These are phyloP conservation scores for Emydocephalus ijimae DNA, from an alignment of 2,113 vertebrate genomes.

Conservation along the genomic window DNA sequence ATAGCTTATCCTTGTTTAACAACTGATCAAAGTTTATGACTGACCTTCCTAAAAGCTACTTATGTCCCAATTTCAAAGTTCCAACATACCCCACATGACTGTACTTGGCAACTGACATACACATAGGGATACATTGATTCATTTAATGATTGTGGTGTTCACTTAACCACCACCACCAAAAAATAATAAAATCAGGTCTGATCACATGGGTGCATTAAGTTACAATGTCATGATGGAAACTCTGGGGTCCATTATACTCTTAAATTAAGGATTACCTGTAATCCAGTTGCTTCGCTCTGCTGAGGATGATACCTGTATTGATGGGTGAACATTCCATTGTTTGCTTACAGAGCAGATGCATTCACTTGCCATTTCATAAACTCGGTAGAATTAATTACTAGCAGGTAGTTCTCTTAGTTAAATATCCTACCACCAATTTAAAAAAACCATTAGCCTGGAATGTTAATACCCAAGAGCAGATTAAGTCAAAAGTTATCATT, in stretches of 20 bases:
- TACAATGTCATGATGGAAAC: not conserved
- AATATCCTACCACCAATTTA: not conserved
- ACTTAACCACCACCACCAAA: not conserved
- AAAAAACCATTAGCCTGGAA: not conserved
- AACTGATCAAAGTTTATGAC: not conserved
- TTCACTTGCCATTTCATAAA: not conserved
- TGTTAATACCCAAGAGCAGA: not conserved
- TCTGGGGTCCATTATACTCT: not conserved
- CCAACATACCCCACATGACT: not conserved
- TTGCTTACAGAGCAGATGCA: not conserved
- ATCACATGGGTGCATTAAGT: not conserved
- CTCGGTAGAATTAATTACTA: not conserved
- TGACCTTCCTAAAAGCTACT: not conserved
- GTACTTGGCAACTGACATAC: not conserved
- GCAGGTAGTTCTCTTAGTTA: not conserved
- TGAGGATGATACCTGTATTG: not conserved
- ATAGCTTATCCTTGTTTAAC: not conserved
- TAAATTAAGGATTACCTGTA: not conserved
- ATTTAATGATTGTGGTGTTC: not conserved
- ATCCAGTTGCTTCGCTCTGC: not conserved
- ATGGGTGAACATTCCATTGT: not conserved
- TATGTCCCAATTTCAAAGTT: not conserved
- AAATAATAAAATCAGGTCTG: not conserved
- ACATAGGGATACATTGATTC: not conserved
- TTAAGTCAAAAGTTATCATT: not conserved